Conservation (phyloP, 2,113 vertebrate genomes). For the Alectura lathami region DNA sequence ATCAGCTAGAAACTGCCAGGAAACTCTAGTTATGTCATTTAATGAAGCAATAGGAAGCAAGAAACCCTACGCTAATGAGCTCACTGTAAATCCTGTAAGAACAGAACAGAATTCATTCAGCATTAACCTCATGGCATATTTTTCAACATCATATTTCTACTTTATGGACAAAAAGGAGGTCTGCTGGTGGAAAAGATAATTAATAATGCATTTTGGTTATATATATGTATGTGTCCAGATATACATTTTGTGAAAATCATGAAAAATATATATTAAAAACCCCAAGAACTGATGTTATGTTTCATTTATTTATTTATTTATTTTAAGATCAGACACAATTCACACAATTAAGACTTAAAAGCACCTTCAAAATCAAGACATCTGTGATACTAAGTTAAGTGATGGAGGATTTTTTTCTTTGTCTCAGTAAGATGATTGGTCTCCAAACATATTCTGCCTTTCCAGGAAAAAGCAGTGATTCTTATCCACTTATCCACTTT, state of each 20-base stretch:
- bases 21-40: not conserved
- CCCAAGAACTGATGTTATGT: no score
- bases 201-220: not conserved
- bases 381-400: not conserved
- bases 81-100: no score
- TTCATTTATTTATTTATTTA: no score
- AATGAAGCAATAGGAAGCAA: no score
- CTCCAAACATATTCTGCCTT: not conserved
- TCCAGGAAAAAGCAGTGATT: not conserved
- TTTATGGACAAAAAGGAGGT: no score
- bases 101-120: no score
- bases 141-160: not conserved
- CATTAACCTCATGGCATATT: not conserved
- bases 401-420: not conserved
- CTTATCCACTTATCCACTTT: not conserved
- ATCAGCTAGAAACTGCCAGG: not conserved
- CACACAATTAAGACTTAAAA: not conserved
- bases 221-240: no score
- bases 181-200: not conserved
- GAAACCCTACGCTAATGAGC: no score
- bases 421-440: not conserved
- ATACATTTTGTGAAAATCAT: no score
- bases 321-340: no score
- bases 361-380: not conserved
- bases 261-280: no score